Evolutionary conservation across 2,113 vertebrate species (phyloP).

Genomic region (Percina caprodes): DNA sequence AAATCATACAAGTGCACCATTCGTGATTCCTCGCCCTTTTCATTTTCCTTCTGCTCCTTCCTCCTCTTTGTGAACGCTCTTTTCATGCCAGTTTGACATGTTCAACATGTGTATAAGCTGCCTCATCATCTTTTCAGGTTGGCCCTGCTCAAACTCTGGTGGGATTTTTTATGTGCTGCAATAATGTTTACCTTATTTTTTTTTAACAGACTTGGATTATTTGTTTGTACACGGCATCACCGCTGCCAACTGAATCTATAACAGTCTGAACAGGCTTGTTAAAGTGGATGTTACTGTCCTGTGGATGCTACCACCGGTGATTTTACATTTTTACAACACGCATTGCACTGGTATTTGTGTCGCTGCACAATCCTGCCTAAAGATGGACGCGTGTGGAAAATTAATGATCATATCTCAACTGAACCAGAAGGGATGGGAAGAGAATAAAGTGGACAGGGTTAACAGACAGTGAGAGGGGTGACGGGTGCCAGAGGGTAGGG

Average conservation of each 20-base stretch:
- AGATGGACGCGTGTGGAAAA: constrained; percentile 37
- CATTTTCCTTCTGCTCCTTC: constrained; percentile 49
- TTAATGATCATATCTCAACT: constrained; percentile 60
- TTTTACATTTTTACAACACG: constrained; percentile 54
- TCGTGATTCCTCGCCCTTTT: constrained; percentile 16
- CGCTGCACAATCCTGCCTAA: constrained; percentile 11
- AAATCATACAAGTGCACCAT: constrained; percentile 39
- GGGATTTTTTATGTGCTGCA: constrained; percentile 23
- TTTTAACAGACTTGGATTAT: constrained; percentile 57
- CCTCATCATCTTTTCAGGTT: constrained; percentile 57
- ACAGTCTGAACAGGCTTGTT: constrained; percentile 50
- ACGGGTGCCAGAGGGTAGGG: constrained; percentile 61
- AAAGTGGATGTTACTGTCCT: constrained; percentile 46
- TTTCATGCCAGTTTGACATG: constrained; percentile 49
- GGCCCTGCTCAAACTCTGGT: constrained; percentile 11
- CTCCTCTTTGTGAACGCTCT: constrained; percentile 44
- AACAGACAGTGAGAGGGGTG: constrained; percentile 63
- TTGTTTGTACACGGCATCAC: constrained; percentile 54
- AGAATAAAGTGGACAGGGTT: constrained; percentile 61
- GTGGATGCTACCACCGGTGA: constrained; percentile 6
- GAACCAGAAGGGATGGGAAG: constrained; percentile 70
- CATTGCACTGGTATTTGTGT: constrained; percentile 20
- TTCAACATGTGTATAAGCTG: constrained; percentile 62
- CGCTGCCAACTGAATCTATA: constrained; percentile 59
- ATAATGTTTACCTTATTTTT: constrained; percentile 60